Conservation (phyloP, 2,113 vertebrate species). For the Cyphomyrus plagiostoma region DNA sequence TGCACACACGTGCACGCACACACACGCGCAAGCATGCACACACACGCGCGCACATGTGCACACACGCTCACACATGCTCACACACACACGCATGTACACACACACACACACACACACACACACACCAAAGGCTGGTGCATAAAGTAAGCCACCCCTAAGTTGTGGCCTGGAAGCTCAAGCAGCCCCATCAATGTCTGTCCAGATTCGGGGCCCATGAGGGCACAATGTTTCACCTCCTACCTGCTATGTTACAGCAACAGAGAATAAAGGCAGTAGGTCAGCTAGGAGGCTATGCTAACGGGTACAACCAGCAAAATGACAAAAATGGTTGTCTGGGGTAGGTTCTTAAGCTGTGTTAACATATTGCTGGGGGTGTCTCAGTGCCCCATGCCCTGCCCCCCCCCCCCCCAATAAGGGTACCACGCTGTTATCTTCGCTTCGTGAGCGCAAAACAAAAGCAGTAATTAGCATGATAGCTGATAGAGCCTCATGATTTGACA, state of each 20-base stretch:
- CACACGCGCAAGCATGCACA: no score
- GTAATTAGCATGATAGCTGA: not conserved
- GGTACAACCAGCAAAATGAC: not conserved
- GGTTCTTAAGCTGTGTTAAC: not conserved
- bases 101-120: not conserved
- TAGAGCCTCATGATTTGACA: not conserved
- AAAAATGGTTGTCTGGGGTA: not conserved
- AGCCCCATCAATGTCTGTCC: not conserved
- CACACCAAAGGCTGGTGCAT: not conserved
- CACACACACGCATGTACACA: not conserved
- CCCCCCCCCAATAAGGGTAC: not conserved
- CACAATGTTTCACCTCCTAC: not conserved
- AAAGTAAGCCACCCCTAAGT: not conserved
- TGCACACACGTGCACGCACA: no score
- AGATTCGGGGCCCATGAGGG: not conserved
- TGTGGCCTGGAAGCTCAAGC: not conserved
- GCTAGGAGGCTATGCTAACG: not conserved
- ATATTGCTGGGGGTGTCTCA: not conserved
- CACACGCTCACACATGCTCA: no score
- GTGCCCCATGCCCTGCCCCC: not conserved
- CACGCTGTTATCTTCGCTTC: not conserved
- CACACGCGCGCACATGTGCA: no score
- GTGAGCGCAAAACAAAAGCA: not conserved
- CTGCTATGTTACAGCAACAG: not conserved
- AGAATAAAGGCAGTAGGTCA: not conserved